Evolutionary conservation across 2,113 vertebrate genomes (phyloP), one percentile per base, ranked within the genome.

Genomic region (Platycercus adscitus): DNA sequence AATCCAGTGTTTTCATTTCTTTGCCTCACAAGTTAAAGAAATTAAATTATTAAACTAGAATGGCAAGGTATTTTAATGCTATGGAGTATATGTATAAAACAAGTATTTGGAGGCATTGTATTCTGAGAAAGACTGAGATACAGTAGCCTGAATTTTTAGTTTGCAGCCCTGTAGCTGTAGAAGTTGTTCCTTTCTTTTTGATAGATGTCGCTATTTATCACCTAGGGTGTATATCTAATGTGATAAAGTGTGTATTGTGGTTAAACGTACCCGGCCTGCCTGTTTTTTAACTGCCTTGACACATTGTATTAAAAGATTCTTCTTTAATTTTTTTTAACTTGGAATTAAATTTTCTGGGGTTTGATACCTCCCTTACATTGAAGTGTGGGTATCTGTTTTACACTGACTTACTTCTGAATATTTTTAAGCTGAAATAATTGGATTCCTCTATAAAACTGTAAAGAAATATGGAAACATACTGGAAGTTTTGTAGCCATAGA

Each of bases 151-250:
- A 90, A 70, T 80, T 83, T 94, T 84, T 89, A 82, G 56, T 46
- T 80, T 76, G 61, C 41, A 82, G 37, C 15, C 19, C 20, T 63
- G 10, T 75, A 78, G 55, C 50, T 93, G 17, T 68, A 81, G 69
- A 92, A 91, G 63, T 81, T 43, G 29, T 91, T 91, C 19, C 64
- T 94, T 93, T 91, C 52, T 76, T 88, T 88, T 88, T 90, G 82
- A 78, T 86, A 88, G 64, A 66, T 93, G 50, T 83, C 3, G 2
- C 33, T 88, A 11, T 92, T 93, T 78, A 53, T 92, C 43, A 18
- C 78, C 43, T 84, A 31, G 35, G 78, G 33, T 64, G n/a, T 81
- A 78, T 70, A 39, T 35, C 47, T 64, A 71, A 71, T 44, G 18
- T 71, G 49, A 53, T 94, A 25, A 88, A 91, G 19, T 46, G 15